These are phyloP conservation scores for Petrophora chlorosata DNA, from an alignment of 2,888 invertebrate species.

Conservation along the genomic window DNA sequence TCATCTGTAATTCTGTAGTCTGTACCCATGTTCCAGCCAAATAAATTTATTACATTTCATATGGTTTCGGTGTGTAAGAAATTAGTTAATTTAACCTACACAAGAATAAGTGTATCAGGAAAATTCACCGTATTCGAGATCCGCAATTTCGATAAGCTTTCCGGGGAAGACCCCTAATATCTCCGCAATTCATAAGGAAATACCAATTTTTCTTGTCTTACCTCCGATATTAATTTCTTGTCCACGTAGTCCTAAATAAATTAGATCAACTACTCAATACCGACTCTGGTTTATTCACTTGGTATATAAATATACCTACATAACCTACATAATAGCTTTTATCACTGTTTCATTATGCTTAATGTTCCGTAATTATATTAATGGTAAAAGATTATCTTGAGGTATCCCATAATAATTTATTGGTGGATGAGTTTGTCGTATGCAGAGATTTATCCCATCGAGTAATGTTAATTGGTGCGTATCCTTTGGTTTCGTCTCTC, in stretches of 20 bases:
- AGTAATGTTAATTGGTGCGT: too few species aligned
- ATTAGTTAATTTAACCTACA: too few species aligned
- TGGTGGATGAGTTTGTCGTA: too few species aligned
- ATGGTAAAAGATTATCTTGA: too few species aligned
- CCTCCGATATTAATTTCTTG: slow-evolving; percentile 8
- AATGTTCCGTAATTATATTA: not conserved
- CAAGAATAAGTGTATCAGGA: too few species aligned
- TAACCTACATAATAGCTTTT: not conserved
- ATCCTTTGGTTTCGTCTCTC: too few species aligned
- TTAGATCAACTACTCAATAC: slow-evolving; percentile 10
- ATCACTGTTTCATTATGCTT: not conserved
- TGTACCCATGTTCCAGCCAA: too few species aligned
- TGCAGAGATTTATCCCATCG: too few species aligned
- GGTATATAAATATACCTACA: not conserved
- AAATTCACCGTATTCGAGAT: not conserved
- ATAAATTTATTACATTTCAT: too few species aligned
- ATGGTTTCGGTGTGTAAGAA: too few species aligned
- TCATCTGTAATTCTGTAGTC: too few species aligned
- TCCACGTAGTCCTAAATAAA: slow-evolving; percentile 8
- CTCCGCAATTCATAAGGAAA: slow-evolving; percentile 9
- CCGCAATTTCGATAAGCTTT: not conserved
- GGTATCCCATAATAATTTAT: too few species aligned
- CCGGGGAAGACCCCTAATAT: not conserved
- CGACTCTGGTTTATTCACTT: not conserved
- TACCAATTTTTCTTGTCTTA: slow-evolving; percentile 6